Base-by-base conservation (phyloP, 2,888 invertebrate species). In the Platerodrilus igneus region DNA sequence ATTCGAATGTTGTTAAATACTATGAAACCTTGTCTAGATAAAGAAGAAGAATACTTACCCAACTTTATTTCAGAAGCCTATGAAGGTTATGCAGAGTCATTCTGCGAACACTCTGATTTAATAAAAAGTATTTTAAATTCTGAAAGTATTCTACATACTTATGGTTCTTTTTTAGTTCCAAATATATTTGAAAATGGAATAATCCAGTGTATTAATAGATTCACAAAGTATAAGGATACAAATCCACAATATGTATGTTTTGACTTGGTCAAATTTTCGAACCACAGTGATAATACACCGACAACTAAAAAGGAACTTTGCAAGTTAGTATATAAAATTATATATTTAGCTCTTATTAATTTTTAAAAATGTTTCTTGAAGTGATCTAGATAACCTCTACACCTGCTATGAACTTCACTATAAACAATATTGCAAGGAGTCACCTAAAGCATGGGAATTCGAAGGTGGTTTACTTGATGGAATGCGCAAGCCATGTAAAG, bases 371-470 rank as follows among this genome's bases (percentile, higher is more conserved):
- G n/a, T n/a, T n/a, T 23, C 7, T 36, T 41, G 17, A 21, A 42
- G 42, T n/a, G 42, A 37, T 34, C 16, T 42, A 21, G 27, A 37
- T 11, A 3, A 14, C 14, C 17, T 37, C 22, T 38, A 42, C 7
- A 3, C 20, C 3, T 42, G 42, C 25, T 42, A 42, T 9, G 33
- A 42, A 17, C 18, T 14, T 8, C 21, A 33, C 7, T 42, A 26
- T 26, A 27, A 34, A 8, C 25, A 28, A n/a, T 17, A 42, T 10
- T 42, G 42, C 15, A 10, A 33, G 15, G 37, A 42, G 8, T 14
- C 42, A 3, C 42, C 42, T 0, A 29, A 33, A 17, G 42, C 34
- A 9, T 42, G 42, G 42, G 30, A 37, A 16, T 42, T 42, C 8
- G 23, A 42, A 15, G 22, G 15, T 5, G 42, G 42, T 13, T 26